phyloP scores from a whole-genome alignment of 2,888 invertebrate species.

The Eretmocerus hayati region DNA sequence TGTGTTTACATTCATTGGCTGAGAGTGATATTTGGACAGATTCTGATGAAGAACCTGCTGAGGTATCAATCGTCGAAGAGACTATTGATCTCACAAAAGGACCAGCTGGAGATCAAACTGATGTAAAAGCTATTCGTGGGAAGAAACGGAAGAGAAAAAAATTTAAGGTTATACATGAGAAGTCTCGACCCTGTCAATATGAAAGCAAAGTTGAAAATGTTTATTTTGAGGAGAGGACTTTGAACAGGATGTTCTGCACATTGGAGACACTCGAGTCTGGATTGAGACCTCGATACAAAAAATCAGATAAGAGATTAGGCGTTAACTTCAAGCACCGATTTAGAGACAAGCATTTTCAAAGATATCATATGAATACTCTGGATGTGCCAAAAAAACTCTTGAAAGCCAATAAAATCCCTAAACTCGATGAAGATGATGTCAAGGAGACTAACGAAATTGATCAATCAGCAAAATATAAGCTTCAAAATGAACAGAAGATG shows the following conservation, averaged over 20 bases:
- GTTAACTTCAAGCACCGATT: slow-evolving; percentile 24
- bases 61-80: background rate
- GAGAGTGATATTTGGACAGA: slow-evolving; percentile 4
- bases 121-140: background rate
- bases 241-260: slow-evolving; percentile 53
- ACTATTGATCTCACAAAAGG: background rate
- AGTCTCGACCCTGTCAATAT: slow-evolving; percentile 16
- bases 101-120: background rate
- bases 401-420: slow-evolving; percentile 33
- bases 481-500: slow-evolving; percentile 47
- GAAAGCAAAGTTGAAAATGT: slow-evolving; percentile 37
- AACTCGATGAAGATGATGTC: slow-evolving; percentile 26
- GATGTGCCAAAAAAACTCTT: slow-evolving; percentile 26
- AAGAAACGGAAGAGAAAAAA: background rate
- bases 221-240: slow-evolving; percentile 56
- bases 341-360: slow-evolving; percentile 23
- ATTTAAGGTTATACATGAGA: background rate
- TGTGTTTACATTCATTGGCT: background rate
- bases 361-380: slow-evolving; percentile 33
- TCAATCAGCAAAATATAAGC: slow-evolving; percentile 33
- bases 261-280: slow-evolving; percentile 60
- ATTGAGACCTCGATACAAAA: slow-evolving; percentile 54
- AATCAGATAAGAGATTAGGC: slow-evolving; percentile 27
- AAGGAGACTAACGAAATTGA: slow-evolving; percentile 16
- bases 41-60: slow-evolving; percentile 14